Conservation (phyloP, 2,113 vertebrate genomes). For the Trinectes maculatus region DNA sequence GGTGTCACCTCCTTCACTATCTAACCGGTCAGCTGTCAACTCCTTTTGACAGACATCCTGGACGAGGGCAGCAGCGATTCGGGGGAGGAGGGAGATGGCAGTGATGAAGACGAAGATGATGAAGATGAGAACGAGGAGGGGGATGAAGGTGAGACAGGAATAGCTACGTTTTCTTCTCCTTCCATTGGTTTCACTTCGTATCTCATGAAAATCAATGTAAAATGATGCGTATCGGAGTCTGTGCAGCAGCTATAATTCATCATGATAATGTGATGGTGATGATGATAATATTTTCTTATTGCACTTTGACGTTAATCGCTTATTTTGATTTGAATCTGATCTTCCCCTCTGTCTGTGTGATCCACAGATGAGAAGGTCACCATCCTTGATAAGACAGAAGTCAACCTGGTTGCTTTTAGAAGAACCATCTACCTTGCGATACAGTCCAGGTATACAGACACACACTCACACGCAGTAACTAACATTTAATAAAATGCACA, state of each 20-base stretch:
- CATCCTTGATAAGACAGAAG: constrained; percentile 96
- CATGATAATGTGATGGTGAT: background rate
- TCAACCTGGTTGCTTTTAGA: constrained; percentile 96
- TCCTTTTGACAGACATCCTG: constrained; percentile 87
- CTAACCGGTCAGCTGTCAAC: constrained; percentile 21
- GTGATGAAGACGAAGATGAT: constrained; percentile 88
- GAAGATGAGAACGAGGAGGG: constrained; percentile 83
- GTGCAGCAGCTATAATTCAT: background rate
- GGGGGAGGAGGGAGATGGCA: constrained; percentile 88
- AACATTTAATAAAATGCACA: constrained; percentile 14
- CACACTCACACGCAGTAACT: background rate
- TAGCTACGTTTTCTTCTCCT: background rate
- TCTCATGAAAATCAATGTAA: background rate
- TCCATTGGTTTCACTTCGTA: background rate
- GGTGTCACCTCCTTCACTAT: background rate
- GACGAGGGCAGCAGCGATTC: constrained; percentile 96
- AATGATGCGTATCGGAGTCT: background rate
- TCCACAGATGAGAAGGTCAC: constrained; percentile 89
- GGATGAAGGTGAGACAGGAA: constrained; percentile 74
- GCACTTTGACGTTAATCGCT: too few species aligned
- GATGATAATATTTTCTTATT: too few species aligned
- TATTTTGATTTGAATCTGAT: too few species aligned
- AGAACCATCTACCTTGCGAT: constrained; percentile 98
- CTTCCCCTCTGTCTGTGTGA: background rate
- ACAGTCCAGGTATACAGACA: constrained; percentile 90